Evolutionary conservation across 2,888 invertebrate genomes (phyloP).

Genomic region (Anagyrus pseudococci): DNA sequence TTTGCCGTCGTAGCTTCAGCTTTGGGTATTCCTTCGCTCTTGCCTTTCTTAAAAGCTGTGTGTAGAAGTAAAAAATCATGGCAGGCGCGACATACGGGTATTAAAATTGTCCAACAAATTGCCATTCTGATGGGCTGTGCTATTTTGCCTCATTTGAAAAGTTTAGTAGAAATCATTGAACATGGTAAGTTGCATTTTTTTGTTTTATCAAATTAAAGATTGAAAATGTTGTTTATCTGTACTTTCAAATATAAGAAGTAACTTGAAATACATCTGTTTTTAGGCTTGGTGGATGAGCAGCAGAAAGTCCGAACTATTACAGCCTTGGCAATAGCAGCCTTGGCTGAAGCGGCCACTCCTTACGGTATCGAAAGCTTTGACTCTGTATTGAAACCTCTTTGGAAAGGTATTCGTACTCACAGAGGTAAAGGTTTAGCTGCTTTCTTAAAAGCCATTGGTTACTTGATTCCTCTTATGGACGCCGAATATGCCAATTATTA

Average conservation of each 20-base stretch:
- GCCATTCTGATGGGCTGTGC: constrained; percentile 99
- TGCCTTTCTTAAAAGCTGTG: constrained; percentile 98
- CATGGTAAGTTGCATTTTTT: constrained; percentile 73
- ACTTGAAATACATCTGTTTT: constrained; percentile 25
- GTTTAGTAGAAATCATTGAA: constrained; percentile 98
- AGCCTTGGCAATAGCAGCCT: constrained; percentile 95
- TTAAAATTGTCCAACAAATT: constrained; percentile 99
- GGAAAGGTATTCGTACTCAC: constrained; percentile 97
- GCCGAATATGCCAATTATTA: constrained; percentile 99
- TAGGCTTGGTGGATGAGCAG: constrained; percentile 94
- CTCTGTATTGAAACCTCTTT: constrained; percentile 97
- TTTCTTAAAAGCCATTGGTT: constrained; percentile 99
- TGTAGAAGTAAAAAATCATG: constrained; percentile 99
- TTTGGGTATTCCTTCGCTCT: constrained; percentile 93
- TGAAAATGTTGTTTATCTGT: neutral
- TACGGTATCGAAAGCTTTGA: constrained; percentile 99
- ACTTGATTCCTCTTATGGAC: constrained; percentile 99
- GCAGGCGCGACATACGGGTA: constrained; percentile 98
- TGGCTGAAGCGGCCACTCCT: constrained; percentile 98
- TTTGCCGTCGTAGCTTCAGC: constrained; percentile 99
- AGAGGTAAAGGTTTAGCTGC: constrained; percentile 94
- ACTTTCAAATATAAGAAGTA: neutral
- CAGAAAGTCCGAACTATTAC: constrained; percentile 99
- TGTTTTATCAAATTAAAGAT: constrained; percentile 1
- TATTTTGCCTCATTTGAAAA: constrained; percentile 96